These are phyloP conservation scores for Rhinogobius similis DNA, from an alignment of 2,113 vertebrate species.

Conservation along the genomic window DNA sequence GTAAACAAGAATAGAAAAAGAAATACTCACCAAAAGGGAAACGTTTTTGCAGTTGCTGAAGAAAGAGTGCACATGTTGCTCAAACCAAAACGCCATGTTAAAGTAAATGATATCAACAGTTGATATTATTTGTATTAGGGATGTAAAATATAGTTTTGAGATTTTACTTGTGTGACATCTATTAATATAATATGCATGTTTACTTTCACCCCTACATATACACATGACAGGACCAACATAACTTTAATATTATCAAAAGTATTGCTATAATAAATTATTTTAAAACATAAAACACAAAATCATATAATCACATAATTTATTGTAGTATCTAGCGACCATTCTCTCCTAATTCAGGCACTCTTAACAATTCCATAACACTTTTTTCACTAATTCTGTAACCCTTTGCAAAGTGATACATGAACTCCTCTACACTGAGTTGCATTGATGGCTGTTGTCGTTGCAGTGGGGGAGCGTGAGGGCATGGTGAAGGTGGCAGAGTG, in stretches of 20 bases:
- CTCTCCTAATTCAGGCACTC: too few species aligned
- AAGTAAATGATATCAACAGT: too few species aligned
- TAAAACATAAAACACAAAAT: not conserved
- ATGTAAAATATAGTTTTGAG: not conserved
- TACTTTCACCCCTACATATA: too few species aligned
- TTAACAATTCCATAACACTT: not conserved
- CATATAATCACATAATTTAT: not conserved
- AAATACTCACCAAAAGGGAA: not conserved
- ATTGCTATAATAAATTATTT: not conserved
- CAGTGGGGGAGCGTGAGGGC: constrained; percentile 64
- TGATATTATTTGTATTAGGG: too few species aligned
- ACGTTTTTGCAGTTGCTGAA: not conserved
- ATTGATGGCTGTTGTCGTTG: not conserved
- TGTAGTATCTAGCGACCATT: too few species aligned
- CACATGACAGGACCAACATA: too few species aligned
- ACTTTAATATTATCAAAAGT: not conserved
- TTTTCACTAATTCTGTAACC: not conserved
- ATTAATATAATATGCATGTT: not conserved
- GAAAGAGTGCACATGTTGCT: not conserved
- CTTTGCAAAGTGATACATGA: not conserved
- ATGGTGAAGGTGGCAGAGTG: constrained; percentile 87
- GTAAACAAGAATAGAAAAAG: not conserved
- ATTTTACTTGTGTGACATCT: not conserved
- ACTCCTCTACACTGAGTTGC: not conserved
- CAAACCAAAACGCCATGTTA: too few species aligned